Evolutionary conservation across 2,113 vertebrate genomes (phyloP), one percentile per base, ranked within the genome.

Genomic region (Triplophysa dalaica): DNA sequence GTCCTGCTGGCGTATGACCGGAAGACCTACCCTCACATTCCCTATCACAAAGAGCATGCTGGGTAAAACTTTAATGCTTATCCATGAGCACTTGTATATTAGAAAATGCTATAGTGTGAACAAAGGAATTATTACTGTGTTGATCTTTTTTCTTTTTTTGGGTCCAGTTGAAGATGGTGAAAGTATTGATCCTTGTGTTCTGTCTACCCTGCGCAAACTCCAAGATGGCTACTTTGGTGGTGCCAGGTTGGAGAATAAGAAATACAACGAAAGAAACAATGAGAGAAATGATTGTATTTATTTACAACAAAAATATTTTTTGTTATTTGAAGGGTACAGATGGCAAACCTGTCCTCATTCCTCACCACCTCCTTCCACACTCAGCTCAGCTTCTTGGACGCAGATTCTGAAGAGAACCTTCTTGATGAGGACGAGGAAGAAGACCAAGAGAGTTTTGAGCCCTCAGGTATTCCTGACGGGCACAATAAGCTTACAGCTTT

Each of bases 221-320:
- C 95, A 98, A 52, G 97, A 99, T 90, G 97, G 98, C 63, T 99
- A 99, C 88, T 98, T 99, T 87, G 96, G 92, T 83, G 98, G 98
- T 75, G 96, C 95, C n/a, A 97, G 97, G 97, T 98, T 87, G 66
- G 88, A 79, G 43, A 16, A 41, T 26, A 24, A 6, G 33, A 22
- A 24, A 11, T 60, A 7, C 33, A 38, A 38, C 33, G 33, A 38
- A 38, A 38, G 33, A 38, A 38, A 38, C 0, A 9, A 19, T 22
- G 24, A 52, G 11, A 24, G 10, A 54, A 14, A 12, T 52, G 5
- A 13, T 22, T 58, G 86, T 60, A 54, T 17, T 54, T 54, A 54
- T 54, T 54, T 17, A 54, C 17, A 54, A 45, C 12, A 10, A 45
- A 12, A 45, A 45, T 2, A 45, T 12, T 29, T 29, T 38, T 8